A percentile compares a stretch with the other conserved stretches of the same genome.
Evolutionary conservation across 2,797 vertebrate genomes (phyloP).

Genomic region (Sebastes hubbsi): DNA sequence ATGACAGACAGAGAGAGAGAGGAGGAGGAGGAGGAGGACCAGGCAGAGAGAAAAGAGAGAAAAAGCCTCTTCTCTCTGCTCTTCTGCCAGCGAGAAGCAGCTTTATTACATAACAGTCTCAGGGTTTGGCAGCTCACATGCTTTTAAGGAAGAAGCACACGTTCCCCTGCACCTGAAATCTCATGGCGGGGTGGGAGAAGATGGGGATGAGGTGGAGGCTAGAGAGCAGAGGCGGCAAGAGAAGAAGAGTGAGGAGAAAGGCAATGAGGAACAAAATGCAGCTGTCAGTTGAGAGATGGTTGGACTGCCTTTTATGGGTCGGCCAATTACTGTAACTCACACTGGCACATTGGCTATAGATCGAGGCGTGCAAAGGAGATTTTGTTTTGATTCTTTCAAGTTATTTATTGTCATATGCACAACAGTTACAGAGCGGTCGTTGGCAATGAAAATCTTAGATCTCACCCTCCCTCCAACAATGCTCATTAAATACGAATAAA

Average conservation of each 20-base stretch:
- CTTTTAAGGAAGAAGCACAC: constrained; percentile 74
- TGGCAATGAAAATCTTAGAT: background rate
- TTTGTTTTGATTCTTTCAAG: background rate
- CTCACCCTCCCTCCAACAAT: background rate
- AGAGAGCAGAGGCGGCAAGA: constrained; percentile 13
- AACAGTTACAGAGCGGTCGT: background rate
- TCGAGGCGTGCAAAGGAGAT: background rate
- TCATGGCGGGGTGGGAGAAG: constrained; percentile 41
- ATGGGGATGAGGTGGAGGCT: constrained; percentile 40
- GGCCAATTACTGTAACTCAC: background rate
- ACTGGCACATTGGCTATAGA: background rate
- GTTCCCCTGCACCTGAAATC: constrained; percentile 73
- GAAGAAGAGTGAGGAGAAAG: constrained; percentile 3
- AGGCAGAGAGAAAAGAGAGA: constrained; percentile 25
- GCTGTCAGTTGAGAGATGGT: background rate
- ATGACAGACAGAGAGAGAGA: constrained; percentile 12
- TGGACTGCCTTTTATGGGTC: background rate
- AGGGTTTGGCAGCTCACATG: constrained; percentile 73
- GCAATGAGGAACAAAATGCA: background rate
- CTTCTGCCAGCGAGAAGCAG: constrained; percentile 60
- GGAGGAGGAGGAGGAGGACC: constrained; percentile 7
- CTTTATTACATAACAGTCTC: constrained; percentile 75
- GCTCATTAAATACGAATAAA: background rate
- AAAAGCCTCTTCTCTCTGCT: constrained; percentile 49
- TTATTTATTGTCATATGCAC: background rate